Evolutionary conservation across 2,888 invertebrate genomes (phyloP).

Genomic region (Sphaerophoria rueppellii): DNA sequence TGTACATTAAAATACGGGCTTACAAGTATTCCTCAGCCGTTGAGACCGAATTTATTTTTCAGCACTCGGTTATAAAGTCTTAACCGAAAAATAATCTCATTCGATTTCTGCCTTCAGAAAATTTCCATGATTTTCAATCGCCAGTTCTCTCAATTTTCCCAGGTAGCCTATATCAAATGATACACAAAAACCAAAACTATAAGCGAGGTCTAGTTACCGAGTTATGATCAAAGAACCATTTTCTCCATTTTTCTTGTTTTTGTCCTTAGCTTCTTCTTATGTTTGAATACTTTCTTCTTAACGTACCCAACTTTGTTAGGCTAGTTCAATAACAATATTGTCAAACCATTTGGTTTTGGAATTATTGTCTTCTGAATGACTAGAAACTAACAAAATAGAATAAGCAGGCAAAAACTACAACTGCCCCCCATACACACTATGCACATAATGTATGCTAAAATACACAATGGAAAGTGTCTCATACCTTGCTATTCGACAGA

Average conservation of each 20-base stretch:
- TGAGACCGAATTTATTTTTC: too few species aligned
- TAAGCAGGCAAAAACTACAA: conserved; percentile 26
- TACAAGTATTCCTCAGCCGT: too few species aligned
- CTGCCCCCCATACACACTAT: neutral
- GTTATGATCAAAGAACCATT: too few species aligned
- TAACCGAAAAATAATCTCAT: too few species aligned
- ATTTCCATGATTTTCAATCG: too few species aligned
- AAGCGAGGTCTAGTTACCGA: too few species aligned
- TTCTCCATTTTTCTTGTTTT: conserved; percentile 10
- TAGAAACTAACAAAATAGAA: conserved; percentile 61
- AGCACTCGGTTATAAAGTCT: too few species aligned
- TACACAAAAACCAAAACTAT: too few species aligned
- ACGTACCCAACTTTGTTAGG: conserved; percentile 51
- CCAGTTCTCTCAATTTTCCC: too few species aligned
- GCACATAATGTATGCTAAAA: conserved; percentile 1
- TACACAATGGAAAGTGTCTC: neutral
- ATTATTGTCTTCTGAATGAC: conserved; percentile 62
- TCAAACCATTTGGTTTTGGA: conserved; percentile 56
- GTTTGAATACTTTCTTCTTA: neutral
- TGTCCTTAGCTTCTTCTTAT: neutral
- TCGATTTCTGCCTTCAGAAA: too few species aligned
- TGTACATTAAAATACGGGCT: too few species aligned
- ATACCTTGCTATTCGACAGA: conserved; percentile 31
- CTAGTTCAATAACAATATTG: conserved; percentile 44
- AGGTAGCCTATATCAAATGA: too few species aligned